phyloP scores from a whole-genome alignment of 92 coral and sea anemone genomes.

The Siderastrea radians region DNA sequence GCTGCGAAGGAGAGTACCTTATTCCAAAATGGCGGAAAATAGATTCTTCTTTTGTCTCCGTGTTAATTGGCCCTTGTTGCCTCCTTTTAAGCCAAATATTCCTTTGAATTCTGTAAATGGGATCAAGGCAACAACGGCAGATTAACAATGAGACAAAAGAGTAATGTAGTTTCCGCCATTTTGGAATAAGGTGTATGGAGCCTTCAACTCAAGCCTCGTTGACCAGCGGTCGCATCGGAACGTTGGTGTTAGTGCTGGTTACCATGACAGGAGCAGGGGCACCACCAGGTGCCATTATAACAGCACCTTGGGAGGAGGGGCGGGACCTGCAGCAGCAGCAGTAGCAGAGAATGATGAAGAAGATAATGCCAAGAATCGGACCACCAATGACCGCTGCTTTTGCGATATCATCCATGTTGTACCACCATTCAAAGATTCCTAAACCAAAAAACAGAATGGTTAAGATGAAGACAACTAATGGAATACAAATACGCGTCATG shows the following conservation, averaged over 20 bases:
- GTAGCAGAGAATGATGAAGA: constrained; percentile 38
- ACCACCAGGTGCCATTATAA: constrained; percentile 20
- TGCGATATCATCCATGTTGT: neutral
- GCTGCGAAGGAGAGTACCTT: no score
- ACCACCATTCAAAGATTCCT: constrained; percentile 69
- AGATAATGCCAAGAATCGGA: constrained; percentile 17
- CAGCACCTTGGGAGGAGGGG: constrained; percentile 10
- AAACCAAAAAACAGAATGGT: neutral
- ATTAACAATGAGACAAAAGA: no score
- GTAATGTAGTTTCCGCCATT: no score
- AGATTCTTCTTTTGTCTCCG: no score
- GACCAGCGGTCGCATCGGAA: constrained; percentile 44
- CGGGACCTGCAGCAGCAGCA: constrained; percentile 48
- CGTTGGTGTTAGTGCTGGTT: constrained; percentile 51
- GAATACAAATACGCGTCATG: no score
- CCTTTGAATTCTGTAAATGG: no score
- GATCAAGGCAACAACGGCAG: no score
- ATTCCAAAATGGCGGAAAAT: no score
- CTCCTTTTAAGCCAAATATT: no score
- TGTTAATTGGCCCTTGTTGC: no score
- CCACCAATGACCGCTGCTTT: constrained; percentile 44
- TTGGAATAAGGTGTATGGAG: no score
- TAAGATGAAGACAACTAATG: no score
- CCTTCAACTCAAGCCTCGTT: constrained; percentile 6
- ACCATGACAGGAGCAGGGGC: constrained; percentile 56